Conservation (phyloP, 2,888 invertebrate genomes). For the Lithosia quadra region DNA sequence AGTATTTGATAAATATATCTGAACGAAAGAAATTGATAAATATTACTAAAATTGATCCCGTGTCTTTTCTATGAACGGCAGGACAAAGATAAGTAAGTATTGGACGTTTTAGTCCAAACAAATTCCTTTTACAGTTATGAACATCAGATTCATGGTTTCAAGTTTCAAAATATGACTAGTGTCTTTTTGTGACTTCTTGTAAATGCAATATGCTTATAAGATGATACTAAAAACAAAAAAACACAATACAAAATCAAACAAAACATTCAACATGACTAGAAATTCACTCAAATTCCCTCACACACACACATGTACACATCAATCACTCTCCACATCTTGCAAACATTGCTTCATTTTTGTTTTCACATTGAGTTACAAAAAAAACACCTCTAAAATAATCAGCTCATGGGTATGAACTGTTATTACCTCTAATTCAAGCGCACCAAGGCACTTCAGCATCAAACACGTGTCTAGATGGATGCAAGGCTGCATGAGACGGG, state of each 20-base stretch:
- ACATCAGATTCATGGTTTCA: no score
- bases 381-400: neutral
- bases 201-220: neutral
- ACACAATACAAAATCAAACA: neutral
- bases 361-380: neutral
- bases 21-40: no score
- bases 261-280: neutral
- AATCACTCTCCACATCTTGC: neutral
- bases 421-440: slow-evolving; percentile 59
- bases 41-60: no score
- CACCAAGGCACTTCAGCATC: slow-evolving; percentile 84
- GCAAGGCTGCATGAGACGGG: slow-evolving; percentile 64
- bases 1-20: no score
- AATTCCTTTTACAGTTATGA: no score
- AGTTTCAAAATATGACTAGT: neutral
- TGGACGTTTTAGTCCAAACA: no score
- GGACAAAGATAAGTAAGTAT: no score
- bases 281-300: neutral
- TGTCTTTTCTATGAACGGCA: no score
- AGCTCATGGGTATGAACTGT: neutral
- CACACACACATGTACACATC: neutral
- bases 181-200: neutral
- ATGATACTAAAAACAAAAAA: neutral
- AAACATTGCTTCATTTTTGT: neutral
- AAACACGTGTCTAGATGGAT: slow-evolving; percentile 76